Base-by-base conservation (phyloP, 2,113 vertebrate species). In the Tachysurus vachellii region DNA sequence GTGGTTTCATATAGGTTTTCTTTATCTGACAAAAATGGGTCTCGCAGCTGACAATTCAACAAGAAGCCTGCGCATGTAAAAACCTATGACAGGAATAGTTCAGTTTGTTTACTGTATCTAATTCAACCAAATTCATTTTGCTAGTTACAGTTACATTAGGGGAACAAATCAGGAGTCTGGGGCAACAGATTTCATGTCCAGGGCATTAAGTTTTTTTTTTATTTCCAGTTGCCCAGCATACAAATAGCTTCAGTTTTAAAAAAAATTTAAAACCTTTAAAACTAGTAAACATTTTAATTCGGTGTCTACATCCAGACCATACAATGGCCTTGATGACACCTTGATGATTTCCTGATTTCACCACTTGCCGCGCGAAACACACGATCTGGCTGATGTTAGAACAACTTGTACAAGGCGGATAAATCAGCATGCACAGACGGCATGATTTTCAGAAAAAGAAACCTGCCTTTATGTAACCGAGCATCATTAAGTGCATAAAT, bases 71-170 rank as follows among this genome's bases (percentile, higher is more conserved):
- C 31, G 54, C 47, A 28, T 53, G 54, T 54, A 50, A 77, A 77
- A n/a, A 54, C 12, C 13, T n/a, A n/a, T 53, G 23, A 53, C 16
- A n/a, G 50, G 23, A 53, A 53, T 77, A 19, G 76, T 16, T 56
- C 17, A 36, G 28, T 19, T 54, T 56, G 14, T 57, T 21, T 57
- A 57, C 28, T 80, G 16, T 36, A 80, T 57, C 17, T 57, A 57
- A 80, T 56, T 79, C n/a, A 79, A 79, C 26, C 26, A 79, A 56
- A 56, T 79, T 79, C 50, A 28, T 57, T 80, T 57, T 57, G 17
- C 17, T 21, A 36, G 53, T 80, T 80, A 80, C 53, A 80, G 16
- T 57, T 57, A 6, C 54, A 28, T 57, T 7, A 53, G 16, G 21
- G 21, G 47, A 13, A 77, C 50, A 28, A 77, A 54, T 77, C 75